Evolutionary conservation across 2,888 invertebrate species (phyloP).

Genomic region (Volucella inanis): DNA sequence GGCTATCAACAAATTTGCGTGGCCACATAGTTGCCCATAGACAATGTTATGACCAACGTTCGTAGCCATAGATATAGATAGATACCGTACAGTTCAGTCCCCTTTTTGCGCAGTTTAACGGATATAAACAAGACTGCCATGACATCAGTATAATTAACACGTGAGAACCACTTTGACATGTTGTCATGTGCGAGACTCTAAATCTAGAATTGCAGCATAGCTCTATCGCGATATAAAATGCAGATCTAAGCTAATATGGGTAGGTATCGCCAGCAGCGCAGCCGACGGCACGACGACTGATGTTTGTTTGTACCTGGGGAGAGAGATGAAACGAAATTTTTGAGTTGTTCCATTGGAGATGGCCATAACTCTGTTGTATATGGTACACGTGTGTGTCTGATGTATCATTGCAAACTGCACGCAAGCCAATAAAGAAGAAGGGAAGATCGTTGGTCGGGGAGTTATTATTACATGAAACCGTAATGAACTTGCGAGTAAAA

Average conservation of each 20-base stretch:
- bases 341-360: slow-evolving; percentile 22
- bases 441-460: not conserved
- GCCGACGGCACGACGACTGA: not conserved
- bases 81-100: slow-evolving; percentile 54
- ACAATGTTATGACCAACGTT: slow-evolving; percentile 8
- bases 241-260: slow-evolving; percentile 35
- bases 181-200: slow-evolving; percentile 11
- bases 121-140: slow-evolving; percentile 63
- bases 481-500: slow-evolving; percentile 46
- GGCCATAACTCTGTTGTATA: slow-evolving; percentile 38
- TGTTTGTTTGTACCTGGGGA: not conserved
- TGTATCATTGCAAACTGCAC: slow-evolving; percentile 24
- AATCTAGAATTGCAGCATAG: slow-evolving; percentile 42
- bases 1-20: slow-evolving; percentile 24
- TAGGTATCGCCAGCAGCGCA: slow-evolving; percentile 17
- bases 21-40: slow-evolving; percentile 18
- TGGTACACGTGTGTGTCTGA: slow-evolving; percentile 4
- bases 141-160: slow-evolving; percentile 64
- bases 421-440: not conserved
- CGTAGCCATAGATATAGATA: not conserved
- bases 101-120: slow-evolving; percentile 32
- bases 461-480: slow-evolving; percentile 14
- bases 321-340: not conserved
- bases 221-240: slow-evolving; percentile 7
- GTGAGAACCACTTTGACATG: slow-evolving; percentile 42